Conservation (phyloP, 2,113 vertebrate species). For the Etheostoma cragini region DNA sequence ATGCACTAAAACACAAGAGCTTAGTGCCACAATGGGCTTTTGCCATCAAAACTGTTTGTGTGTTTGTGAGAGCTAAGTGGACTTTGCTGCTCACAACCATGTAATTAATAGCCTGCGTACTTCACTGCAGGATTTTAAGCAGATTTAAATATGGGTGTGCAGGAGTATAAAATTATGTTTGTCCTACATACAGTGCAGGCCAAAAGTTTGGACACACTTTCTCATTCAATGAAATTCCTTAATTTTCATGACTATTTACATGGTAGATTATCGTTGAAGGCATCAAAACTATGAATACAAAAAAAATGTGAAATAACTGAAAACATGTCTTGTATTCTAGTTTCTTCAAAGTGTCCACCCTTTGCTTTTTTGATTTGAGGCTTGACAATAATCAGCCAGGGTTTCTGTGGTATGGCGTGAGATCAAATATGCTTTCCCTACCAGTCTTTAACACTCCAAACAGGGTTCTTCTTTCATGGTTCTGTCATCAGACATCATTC, state of each 20-base stretch:
- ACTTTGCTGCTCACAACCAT: slow-evolving; percentile 54
- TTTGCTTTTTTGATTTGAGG: slow-evolving; percentile 55
- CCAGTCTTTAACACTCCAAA: slow-evolving; percentile 71
- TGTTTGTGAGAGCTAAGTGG: slow-evolving; percentile 53
- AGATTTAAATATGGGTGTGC: slow-evolving; percentile 52
- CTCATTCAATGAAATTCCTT: too few species aligned
- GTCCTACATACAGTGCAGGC: background rate
- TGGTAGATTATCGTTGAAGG: too few species aligned
- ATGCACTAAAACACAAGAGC: slow-evolving; percentile 79
- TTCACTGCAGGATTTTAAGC: slow-evolving; percentile 56
- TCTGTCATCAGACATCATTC: slow-evolving; percentile 61
- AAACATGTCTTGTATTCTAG: too few species aligned
- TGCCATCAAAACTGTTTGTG: slow-evolving; percentile 54
- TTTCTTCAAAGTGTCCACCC: too few species aligned
- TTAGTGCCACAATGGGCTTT: slow-evolving; percentile 78
- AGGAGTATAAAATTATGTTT: slow-evolving; percentile 39
- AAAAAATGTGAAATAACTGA: too few species aligned
- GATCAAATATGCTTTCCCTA: slow-evolving; percentile 64
- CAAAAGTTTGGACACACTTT: too few species aligned
- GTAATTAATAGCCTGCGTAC: slow-evolving; percentile 73
- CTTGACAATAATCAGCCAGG: slow-evolving; percentile 76
- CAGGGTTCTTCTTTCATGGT: slow-evolving; percentile 59
- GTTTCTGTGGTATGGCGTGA: slow-evolving; percentile 79
- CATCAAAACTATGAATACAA: too few species aligned
- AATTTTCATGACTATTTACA: too few species aligned